Evolutionary conservation across 2,113 vertebrate genomes (phyloP).

Genomic region (Natator depressus): DNA sequence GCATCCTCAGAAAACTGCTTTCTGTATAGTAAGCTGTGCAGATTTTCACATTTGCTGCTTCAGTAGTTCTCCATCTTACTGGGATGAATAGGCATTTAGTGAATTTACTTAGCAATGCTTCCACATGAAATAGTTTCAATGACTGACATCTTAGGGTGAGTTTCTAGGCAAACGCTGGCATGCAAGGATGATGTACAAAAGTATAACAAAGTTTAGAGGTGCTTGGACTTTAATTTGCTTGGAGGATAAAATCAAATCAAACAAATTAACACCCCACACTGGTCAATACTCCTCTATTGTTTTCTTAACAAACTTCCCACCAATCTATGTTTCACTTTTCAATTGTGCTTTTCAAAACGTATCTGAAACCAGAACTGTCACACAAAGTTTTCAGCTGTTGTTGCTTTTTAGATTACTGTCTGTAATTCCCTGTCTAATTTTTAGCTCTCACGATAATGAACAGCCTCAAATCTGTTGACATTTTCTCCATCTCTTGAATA

Average conservation of each 20-base stretch:
- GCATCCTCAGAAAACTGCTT: slow-evolving; percentile 68
- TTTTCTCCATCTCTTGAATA: slow-evolving; percentile 11
- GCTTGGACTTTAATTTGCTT: slow-evolving; percentile 42
- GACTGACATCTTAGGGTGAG: slow-evolving; percentile 69
- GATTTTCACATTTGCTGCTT: slow-evolving; percentile 83
- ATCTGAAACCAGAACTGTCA: neutral
- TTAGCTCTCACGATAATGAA: slow-evolving; percentile 51
- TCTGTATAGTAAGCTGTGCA: slow-evolving; percentile 69
- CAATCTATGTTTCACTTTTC: neutral
- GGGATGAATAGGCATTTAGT: slow-evolving; percentile 82
- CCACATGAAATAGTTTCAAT: slow-evolving; percentile 83
- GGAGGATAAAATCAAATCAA: slow-evolving; percentile 41
- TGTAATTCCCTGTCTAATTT: slow-evolving; percentile 3
- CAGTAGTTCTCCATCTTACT: slow-evolving; percentile 68
- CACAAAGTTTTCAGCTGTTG: neutral
- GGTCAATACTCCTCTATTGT: neutral
- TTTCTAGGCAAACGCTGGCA: slow-evolving; percentile 58
- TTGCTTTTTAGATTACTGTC: slow-evolving; percentile 5
- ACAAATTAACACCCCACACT: neutral
- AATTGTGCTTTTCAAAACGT: neutral
- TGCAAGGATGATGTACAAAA: slow-evolving; percentile 65
- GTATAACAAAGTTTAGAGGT: slow-evolving; percentile 40
- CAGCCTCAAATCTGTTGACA: slow-evolving; percentile 32
- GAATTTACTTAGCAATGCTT: slow-evolving; percentile 85
- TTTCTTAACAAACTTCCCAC: neutral